Percentiles rank a stretch among this genome's conserved stretches.
Evolutionary conservation across 2,888 invertebrate species (phyloP).

Genomic region (Abrostola tripartita): DNA sequence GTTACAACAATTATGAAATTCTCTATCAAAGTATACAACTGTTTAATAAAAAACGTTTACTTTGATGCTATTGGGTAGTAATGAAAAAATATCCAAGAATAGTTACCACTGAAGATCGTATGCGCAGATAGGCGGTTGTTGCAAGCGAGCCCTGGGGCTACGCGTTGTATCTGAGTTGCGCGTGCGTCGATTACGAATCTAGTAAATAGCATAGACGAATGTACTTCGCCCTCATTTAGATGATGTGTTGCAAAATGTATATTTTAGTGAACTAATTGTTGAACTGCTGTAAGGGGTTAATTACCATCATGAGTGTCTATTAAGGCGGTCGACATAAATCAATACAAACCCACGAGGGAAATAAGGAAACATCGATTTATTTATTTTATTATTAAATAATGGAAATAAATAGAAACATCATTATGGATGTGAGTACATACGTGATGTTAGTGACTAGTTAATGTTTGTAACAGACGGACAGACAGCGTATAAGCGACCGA

Average conservation of each 20-base stretch:
- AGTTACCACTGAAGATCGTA: slow-evolving; percentile 67
- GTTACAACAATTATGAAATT: slow-evolving; percentile 72
- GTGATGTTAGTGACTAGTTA: slow-evolving; percentile 44
- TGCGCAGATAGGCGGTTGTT: slow-evolving; percentile 68
- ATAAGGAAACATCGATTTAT: too few species aligned
- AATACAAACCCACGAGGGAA: too few species aligned
- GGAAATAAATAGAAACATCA: slow-evolving; percentile 12
- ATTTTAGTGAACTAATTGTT: background rate
- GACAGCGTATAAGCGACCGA: slow-evolving; percentile 70
- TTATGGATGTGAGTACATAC: slow-evolving; percentile 21
- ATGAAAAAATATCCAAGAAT: slow-evolving; percentile 64
- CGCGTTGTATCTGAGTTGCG: slow-evolving; percentile 63
- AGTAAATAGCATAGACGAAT: slow-evolving; percentile 59
- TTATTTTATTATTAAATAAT: too few species aligned
- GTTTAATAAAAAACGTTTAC: slow-evolving; percentile 74
- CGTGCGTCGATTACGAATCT: slow-evolving; percentile 68
- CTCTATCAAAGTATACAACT: slow-evolving; percentile 77
- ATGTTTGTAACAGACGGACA: slow-evolving; percentile 68
- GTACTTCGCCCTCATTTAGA: slow-evolving; percentile 40
- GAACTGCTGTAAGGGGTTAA: too few species aligned
- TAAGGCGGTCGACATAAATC: too few species aligned
- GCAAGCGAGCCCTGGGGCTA: slow-evolving; percentile 72
- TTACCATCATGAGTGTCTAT: background rate
- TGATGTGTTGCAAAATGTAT: slow-evolving; percentile 61
- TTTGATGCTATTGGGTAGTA: slow-evolving; percentile 72